A percentile compares a stretch with the other conserved stretches of the same genome.
Conservation (phyloP, 2,113 vertebrate genomes). For the Lanius collurio region DNA sequence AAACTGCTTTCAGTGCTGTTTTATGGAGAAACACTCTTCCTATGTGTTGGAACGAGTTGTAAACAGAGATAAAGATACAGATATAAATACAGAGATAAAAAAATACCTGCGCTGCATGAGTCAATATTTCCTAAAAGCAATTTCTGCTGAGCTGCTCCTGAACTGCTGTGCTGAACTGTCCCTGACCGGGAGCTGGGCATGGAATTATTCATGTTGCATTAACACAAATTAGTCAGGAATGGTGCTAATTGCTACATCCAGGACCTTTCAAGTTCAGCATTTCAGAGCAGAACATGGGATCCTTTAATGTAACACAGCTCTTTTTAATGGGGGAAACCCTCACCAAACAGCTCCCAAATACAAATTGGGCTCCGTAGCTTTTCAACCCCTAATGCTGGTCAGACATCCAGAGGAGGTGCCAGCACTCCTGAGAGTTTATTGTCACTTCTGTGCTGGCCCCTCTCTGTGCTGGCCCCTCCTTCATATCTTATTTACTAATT, state of each 20-base stretch:
- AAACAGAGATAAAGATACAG: background rate
- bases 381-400: background rate
- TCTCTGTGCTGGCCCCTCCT: background rate
- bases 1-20: background rate
- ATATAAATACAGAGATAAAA: background rate
- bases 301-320: background rate
- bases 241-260: background rate
- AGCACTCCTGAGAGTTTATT: background rate
- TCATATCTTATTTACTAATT: background rate
- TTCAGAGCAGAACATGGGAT: accelerated
- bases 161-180: background rate
- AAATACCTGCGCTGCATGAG: background rate
- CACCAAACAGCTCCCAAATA: background rate
- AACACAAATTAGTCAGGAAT: background rate
- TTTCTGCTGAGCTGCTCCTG: background rate
- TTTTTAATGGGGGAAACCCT: background rate
- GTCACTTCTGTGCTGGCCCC: background rate
- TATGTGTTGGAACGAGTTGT: background rate
- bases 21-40: background rate
- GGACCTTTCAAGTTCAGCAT: background rate
- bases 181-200: background rate
- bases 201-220: background rate
- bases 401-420: background rate
- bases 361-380: background rate
- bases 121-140: background rate